Conservation (phyloP, 2,113 vertebrate genomes). For the Oryzias javanicus region DNA sequence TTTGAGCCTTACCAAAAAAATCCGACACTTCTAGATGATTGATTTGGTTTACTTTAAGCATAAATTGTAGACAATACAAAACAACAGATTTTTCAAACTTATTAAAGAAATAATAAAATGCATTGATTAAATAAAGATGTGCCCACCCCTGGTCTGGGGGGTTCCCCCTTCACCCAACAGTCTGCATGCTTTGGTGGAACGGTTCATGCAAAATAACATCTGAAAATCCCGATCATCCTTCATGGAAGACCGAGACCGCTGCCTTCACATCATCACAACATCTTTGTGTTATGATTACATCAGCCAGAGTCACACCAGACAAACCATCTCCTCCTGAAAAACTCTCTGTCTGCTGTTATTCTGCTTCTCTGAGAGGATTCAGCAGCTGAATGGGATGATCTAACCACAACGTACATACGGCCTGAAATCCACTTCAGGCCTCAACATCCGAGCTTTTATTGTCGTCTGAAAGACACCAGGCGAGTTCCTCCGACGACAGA, state of each 20-base stretch:
- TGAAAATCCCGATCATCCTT: neutral
- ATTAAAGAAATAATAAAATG: too few relatives aligned
- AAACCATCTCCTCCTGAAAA: conserved; percentile 4
- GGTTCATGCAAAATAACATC: neutral
- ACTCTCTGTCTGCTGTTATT: too few relatives aligned
- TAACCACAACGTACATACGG: conserved; percentile 1
- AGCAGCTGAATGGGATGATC: conserved; percentile 16
- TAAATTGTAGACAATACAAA: too few relatives aligned
- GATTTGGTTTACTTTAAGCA: too few relatives aligned
- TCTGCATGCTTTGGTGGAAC: neutral
- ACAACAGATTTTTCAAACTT: too few relatives aligned
- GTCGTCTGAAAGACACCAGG: conserved; percentile 46
- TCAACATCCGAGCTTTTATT: conserved; percentile 60
- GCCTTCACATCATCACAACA: conserved; percentile 37
- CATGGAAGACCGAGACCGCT: conserved; percentile 11
- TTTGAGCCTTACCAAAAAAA: too few relatives aligned
- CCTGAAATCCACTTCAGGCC: conserved; percentile 58
- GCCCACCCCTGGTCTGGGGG: too few relatives aligned
- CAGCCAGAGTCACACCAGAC: conserved; percentile 19
- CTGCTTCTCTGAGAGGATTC: conserved; percentile 40
- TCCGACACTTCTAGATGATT: too few relatives aligned
- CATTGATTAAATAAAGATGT: too few relatives aligned
- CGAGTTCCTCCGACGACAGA: conserved; percentile 56
- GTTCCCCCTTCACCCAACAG: too few relatives aligned
- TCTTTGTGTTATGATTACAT: conserved; percentile 42